Evolutionary conservation across 2,888 invertebrate species (phyloP), one percentile per base, ranked within the genome.

Genomic region (Liposcelis brunnea): DNA sequence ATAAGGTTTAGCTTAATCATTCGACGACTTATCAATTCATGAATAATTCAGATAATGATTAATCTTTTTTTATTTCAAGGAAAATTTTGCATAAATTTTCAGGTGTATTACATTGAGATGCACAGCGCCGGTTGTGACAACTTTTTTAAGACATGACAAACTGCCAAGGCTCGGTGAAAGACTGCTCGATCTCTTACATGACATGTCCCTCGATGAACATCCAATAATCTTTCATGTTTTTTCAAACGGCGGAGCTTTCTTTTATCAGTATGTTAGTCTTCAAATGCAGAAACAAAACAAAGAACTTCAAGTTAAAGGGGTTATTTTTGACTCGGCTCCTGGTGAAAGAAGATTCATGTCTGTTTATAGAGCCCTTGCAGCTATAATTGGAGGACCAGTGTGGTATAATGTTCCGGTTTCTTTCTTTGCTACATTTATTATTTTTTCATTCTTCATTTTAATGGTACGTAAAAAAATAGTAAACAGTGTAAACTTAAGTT

Each of bases 221-320:
- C 80, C 80, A 5, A 68, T 81, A 45, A 72, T 82, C 49, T 74
- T 82, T 57, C 82, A 82, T 55, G 69, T 77, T 47, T 81, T 82
- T 58, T 80, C 80, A 49, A 82, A 82, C 57, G 77, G 80, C n/a
- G 82, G 81, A 14, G 74, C 77, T 3, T 74, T 74, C 56, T 65
- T 80, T 8, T 81, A 80, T 58, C 74, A 74, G 50, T 74, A 77
- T 59, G 72, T 81, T 52, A 72, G 74, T 31, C 56, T 72, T 48
- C 74, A 75, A 6, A 65, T 75, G 52, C 65, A 68, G 50, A 65
- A 67, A 48, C 63, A 65, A 33, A 63, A 66, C 16, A 67, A 66
- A 47, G 68, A 69, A 2, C 59, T 75, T 34, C 67, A 67, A 60
- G 70, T 75, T 18, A 68, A 67, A 54, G 78, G 78, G 3, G 73